Base-by-base conservation (phyloP, 1,140 invertebrate species). In the Drosophila subobscura region DNA sequence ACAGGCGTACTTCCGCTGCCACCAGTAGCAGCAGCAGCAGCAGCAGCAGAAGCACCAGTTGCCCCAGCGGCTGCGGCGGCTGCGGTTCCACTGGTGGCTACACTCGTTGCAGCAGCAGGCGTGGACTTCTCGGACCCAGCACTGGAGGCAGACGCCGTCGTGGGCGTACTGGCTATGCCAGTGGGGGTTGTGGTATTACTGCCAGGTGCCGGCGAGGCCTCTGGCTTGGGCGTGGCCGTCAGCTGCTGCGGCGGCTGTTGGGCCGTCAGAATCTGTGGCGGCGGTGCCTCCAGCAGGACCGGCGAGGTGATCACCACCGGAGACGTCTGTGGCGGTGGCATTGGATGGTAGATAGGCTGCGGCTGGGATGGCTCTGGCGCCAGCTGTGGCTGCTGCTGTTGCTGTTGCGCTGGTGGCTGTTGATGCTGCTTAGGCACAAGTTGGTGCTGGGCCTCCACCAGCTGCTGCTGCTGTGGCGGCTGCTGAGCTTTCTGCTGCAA, bases 401-500 rank as follows among this genome's bases (percentile, higher is more conserved):
- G 68, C 50, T 84, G 86, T 14, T 83, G 76, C 46, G 57, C 55
- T 40, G 88, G 90, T 4, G 59, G 42, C 65, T 77, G 81, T 42
- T 90, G 91, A 29, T 91, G 89, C 49, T 72, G 91, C 90, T 75
- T 92, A 83, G 23, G 86, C 88, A 61, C 89, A 44, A 42, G 89
- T 22, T 78, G 88, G 37, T 85, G 84, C 57, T 74, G 92, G 89
- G 72, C 88, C 25, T 78, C 60, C 12, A 54, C 57, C 52, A 73
- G 45, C 40, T 75, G 76, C 46, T 76, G 77, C 25, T 81, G 75
- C 10, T 78, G 77, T 22, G 72, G 68, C 44, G 93, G 92, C 78
- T 93, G 93, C 42, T 93, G 77, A 33, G 93, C 92, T 51, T 90
- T 79, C 54, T 92, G 80, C 61, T 93, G 81, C 55, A 88, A 52